Evolutionary conservation across 2,888 invertebrate species (phyloP).

Genomic region (Cephalotes varians): DNA sequence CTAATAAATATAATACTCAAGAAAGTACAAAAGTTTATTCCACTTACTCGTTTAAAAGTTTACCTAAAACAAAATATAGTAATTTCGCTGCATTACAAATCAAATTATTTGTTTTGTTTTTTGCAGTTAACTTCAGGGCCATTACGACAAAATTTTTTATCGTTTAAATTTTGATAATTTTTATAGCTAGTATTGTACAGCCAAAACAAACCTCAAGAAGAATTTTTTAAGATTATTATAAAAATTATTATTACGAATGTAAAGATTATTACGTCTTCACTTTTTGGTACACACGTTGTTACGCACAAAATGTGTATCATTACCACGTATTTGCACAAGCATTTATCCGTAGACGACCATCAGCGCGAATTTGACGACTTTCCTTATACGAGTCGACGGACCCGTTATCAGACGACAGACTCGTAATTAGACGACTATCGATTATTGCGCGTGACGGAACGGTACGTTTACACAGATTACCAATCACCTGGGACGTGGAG

Average conservation of each 20-base stretch:
- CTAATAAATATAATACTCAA: no score
- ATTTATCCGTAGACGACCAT: neutral
- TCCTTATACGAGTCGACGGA: neutral
- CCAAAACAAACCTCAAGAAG: no score
- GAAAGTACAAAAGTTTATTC: no score
- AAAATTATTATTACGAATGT: neutral
- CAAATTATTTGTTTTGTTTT: no score
- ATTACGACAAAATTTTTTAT: no score
- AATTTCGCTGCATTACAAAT: no score
- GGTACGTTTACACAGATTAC: constrained; percentile 27
- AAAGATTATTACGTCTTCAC: neutral
- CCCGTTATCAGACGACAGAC: neutral
- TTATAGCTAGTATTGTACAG: no score
- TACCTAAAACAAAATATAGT: no score
- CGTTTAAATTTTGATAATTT: no score
- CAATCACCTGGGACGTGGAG: constrained; percentile 77
- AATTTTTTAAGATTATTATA: no score
- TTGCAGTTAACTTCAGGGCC: no score
- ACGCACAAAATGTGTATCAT: neutral
- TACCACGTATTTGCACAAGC: neutral
- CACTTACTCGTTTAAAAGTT: no score
- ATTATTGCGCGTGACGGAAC: constrained; percentile 16
- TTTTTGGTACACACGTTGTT: neutral
- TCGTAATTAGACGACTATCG: constrained; percentile 22
- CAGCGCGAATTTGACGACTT: neutral